A percentile compares a stretch with the other conserved stretches of the same genome.
phyloP scores from a whole-genome alignment of 2,797 vertebrate genomes.

The Pantherophis alleghaniensis region DNA sequence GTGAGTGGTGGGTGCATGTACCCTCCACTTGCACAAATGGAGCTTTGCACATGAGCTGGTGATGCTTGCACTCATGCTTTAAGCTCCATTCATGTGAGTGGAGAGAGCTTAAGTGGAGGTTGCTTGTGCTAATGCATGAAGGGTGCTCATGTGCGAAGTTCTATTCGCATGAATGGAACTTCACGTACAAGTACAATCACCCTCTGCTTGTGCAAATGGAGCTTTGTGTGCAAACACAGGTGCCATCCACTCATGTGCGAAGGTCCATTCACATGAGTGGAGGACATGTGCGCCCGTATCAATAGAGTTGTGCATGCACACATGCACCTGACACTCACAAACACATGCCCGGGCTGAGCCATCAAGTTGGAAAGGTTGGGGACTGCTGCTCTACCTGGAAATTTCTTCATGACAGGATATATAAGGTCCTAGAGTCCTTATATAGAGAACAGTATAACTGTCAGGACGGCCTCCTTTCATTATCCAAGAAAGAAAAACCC shows the following conservation, averaged over 20 bases:
- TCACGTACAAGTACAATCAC: not conserved
- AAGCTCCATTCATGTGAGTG: not conserved
- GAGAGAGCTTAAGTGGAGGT: not conserved
- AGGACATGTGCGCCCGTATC: too few relatives aligned
- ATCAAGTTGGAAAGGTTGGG: not conserved
- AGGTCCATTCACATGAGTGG: not conserved
- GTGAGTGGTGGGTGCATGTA: not conserved
- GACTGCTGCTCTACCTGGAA: not conserved
- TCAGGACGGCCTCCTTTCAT: too few relatives aligned
- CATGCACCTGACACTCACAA: not conserved
- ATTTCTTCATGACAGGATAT: not conserved
- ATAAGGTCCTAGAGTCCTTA: not conserved
- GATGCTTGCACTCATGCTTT: not conserved
- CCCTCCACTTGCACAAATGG: not conserved
- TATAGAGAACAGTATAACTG: not conserved
- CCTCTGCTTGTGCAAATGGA: not conserved
- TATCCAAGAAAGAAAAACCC: too few relatives aligned
- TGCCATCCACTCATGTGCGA: not conserved
- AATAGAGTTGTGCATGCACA: not conserved
- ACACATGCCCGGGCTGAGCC: not conserved
- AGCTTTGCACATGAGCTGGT: not conserved
- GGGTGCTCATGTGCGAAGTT: not conserved
- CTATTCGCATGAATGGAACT: not conserved
- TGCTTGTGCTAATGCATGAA: not conserved
- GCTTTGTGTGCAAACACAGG: not conserved